phyloP scores from a whole-genome alignment of 2,113 vertebrate species.

The Tympanuchus pallidicinctus region DNA sequence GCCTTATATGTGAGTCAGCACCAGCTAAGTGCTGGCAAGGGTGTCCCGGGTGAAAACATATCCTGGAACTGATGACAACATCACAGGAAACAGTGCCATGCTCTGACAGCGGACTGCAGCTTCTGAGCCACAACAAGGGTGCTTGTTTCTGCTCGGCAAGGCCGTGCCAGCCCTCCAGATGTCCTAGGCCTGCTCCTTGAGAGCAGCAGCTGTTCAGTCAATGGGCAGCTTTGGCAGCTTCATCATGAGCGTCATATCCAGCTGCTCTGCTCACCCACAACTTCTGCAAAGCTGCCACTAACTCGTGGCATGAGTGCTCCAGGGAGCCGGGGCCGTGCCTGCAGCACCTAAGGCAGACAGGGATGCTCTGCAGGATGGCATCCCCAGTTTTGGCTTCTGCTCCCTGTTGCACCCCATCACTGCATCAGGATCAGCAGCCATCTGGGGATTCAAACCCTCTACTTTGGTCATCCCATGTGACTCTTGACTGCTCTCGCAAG shows the following conservation, averaged over 20 bases:
- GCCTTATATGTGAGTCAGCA: slow-evolving; percentile 68
- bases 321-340: not conserved
- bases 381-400: not conserved
- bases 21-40: slow-evolving; percentile 27
- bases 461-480: rapidly evolving
- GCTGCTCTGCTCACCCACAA: not conserved
- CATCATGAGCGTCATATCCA: not conserved
- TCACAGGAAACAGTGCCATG: not conserved
- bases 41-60: slow-evolving; percentile 24
- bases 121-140: not conserved
- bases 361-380: not conserved
- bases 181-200: slow-evolving; percentile 37
- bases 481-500: not conserved
- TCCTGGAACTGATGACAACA: not conserved
- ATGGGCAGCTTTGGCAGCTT: slow-evolving; percentile 47
- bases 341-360: not conserved
- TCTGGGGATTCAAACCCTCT: not conserved
- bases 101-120: not conserved
- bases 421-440: not conserved
- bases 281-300: not conserved
- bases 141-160: not conserved
- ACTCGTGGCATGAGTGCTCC: not conserved
- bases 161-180: slow-evolving; percentile 55
- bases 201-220: slow-evolving; percentile 51
- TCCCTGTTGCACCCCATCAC: not conserved